A percentile compares a stretch with the other conserved stretches of the same genome.
Conservation (phyloP, 2,797 vertebrate species). For the Spheniscus humboldti region DNA sequence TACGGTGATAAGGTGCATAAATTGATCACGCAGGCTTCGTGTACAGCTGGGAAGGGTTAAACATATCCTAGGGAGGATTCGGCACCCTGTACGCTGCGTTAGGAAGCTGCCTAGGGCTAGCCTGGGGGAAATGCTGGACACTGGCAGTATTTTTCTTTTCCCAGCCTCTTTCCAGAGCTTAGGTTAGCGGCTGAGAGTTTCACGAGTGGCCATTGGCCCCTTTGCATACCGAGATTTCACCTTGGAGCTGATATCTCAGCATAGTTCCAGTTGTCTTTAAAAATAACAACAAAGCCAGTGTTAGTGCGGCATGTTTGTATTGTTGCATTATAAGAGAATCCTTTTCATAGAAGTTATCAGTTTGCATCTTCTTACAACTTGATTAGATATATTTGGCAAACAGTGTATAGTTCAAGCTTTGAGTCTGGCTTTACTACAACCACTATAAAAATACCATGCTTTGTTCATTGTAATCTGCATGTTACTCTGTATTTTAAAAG, state of each 20-base stretch:
- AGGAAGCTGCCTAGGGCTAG: neutral
- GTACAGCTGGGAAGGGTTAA: neutral
- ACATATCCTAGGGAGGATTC: neutral
- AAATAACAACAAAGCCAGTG: neutral
- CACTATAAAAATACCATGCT: neutral
- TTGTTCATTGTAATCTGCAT: neutral
- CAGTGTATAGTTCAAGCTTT: neutral
- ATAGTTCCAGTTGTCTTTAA: neutral
- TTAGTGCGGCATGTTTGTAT: neutral
- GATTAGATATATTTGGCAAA: neutral
- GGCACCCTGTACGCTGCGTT: neutral
- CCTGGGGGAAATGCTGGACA: neutral
- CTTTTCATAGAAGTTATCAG: neutral
- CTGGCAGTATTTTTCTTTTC: neutral
- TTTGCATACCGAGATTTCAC: neutral
- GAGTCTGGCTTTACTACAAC: neutral
- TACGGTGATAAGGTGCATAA: neutral
- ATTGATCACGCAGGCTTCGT: neutral
- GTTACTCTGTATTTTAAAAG: neutral
- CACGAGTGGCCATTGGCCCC: neutral
- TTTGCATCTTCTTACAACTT: neutral
- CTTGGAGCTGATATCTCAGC: neutral
- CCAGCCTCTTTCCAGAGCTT: neutral
- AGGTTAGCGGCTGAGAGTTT: neutral
- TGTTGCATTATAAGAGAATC: neutral